Base-by-base conservation (phyloP, 2,888 invertebrate genomes). In the Blastobasis adustella region DNA sequence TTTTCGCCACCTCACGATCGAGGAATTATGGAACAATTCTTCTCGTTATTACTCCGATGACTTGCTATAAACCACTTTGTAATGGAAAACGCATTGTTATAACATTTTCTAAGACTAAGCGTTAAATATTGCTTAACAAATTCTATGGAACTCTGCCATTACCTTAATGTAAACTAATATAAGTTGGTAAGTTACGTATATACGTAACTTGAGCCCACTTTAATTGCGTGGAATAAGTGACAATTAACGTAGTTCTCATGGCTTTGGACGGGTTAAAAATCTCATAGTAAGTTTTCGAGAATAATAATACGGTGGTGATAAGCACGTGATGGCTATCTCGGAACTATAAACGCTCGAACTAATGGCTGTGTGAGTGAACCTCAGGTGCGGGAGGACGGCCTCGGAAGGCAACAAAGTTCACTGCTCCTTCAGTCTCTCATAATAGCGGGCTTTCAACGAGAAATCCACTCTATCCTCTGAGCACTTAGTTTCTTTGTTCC, bases 381-480 rank as follows among this genome's bases (percentile, higher is more conserved):
- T 76, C 80, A 86, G 84, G 84, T 82, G 82, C 76, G 73, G 79
- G 71, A 76, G 74, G 71, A 72, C 73, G 71, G 66, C 66, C 71
- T 72, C 73, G 67, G 61, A 72, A 73, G 78, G 79, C 71, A 67
- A 70, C 78, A 84, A 82, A 85, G 86, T 86, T 86, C 86, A 86
- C 73, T 86, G 86, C 79, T 82, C 86, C 79, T 79, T 74, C 61
- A 69, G 64, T 66, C 70, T 65, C 62, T 67, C 60, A 60, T 60
- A 56, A 60, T 60, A 56, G 66, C 57, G 55, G 55, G 53, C 53
- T 57, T 61, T 60, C 71, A 72, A 60, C 56, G 67, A 49, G 66
- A 79, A 77, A 65, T 58, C 55, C 55, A 65, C 82, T 71, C 65
- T 80, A 77, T 65, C 37, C 23, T 50, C 60, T 50, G 47, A 53